phyloP scores from a whole-genome alignment of 1,140 invertebrate species.

The Ridgeia piscesae region DNA sequence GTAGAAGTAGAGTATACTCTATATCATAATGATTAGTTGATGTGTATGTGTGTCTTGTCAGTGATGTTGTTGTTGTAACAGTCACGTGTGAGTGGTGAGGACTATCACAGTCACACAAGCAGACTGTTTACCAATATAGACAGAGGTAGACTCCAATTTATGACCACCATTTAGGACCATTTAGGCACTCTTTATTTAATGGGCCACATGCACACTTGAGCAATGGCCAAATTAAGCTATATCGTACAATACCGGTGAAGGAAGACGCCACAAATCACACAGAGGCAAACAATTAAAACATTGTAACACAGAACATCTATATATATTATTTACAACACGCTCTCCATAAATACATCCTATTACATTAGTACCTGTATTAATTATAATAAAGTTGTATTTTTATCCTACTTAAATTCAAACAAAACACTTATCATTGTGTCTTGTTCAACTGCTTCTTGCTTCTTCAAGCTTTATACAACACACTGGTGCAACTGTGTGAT shows the following conservation, averaged over 20 bases:
- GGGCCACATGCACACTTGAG: background rate
- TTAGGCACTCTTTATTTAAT: background rate
- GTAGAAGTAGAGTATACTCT: background rate
- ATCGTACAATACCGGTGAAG: background rate
- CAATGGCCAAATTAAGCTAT: background rate
- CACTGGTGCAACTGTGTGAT: too few species aligned
- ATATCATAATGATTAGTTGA: background rate
- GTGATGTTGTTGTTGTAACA: background rate
- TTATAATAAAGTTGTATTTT: too few species aligned
- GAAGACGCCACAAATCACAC: too few species aligned
- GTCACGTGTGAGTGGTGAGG: background rate
- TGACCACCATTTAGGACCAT: background rate
- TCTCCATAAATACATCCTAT: too few species aligned
- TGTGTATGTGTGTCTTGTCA: background rate
- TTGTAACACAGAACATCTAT: background rate
- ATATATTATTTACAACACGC: background rate
- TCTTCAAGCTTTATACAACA: too few species aligned
- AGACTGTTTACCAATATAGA: background rate
- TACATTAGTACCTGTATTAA: too few species aligned
- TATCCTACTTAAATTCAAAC: too few species aligned
- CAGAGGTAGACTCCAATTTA: background rate
- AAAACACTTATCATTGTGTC: too few species aligned
- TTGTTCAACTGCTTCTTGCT: too few species aligned
- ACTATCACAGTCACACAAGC: background rate
- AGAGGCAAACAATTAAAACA: background rate